Base-by-base conservation (phyloP, 2,113 vertebrate genomes). In the Atherinomorus stipes region DNA sequence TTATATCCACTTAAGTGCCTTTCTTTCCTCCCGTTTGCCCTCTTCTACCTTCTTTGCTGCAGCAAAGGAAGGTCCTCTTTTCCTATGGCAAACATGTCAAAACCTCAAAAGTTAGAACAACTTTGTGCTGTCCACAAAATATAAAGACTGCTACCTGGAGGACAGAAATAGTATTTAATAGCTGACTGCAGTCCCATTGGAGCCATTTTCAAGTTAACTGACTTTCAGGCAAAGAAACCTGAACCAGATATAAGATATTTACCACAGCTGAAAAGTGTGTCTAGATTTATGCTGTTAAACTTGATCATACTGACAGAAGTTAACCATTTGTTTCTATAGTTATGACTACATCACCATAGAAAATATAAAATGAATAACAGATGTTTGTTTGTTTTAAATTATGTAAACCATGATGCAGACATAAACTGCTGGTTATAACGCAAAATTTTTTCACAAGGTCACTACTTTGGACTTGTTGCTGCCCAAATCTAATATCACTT, bases 141-240 rank as follows among this genome's bases (percentile, higher is more conserved):
- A 42, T 31, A 57, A 11, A 77, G 44, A 64, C 68, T 66, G 63
- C 73, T 87, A 83, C 78, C 86, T 77, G 74, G 52, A 85, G 56
- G 54, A 85, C 72, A 81, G 22, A 75, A 53, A 68, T 70, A 25
- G 40, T 80, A 80, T 85, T 85, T 85, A 74, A 87, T 80, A 78
- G 76, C 58, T 60, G 51, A 76, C 64, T 63, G 38, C 81, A 88
- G 76, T 85, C 81, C 81, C 80, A 79, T 37, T 64, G 77, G 80
- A 82, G 71, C 70, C 65, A 80, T 88, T 90, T 77, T 78, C 69
- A 66, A 83, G 71, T 86, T 77, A 79, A 84, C 72, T 28, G 28
- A 54, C 69, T 16, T 62, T 80, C 58, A 71, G 65, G 34, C 64
- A 44, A 8, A 38, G 81, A 80, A 86, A 80, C 71, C 63, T 23